Base-by-base conservation (phyloP, 1,140 invertebrate species). In the Formica exsecta region DNA sequence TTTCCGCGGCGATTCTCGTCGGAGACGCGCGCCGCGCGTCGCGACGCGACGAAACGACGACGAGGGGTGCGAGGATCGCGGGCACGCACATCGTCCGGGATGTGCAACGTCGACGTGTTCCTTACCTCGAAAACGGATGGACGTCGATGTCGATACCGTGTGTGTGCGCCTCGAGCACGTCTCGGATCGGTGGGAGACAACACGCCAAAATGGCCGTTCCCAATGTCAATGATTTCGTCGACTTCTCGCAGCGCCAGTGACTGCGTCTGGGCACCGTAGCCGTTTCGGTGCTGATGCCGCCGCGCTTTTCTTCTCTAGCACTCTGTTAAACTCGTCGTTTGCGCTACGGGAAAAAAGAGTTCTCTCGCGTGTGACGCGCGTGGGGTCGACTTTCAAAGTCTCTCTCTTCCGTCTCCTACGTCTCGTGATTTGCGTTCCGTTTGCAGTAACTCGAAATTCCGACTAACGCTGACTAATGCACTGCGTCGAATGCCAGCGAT, bases 161-260 rank as follows among this genome's bases (percentile, higher is more conserved):
- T 81, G 44, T 61, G 36, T 54, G 41, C 36, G 68, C 87, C 68
- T 83, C 57, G 81, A 91, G 91, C 89, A 91, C 92, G 32, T 32
- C 32, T 93, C 89, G 92, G 48, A 93, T 93, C 62, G 89, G 68
- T 71, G 79, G 54, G 91, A 91, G 93, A 93, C 92, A 93, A 93
- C 91, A 93, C 91, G 93, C 91, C 93, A 94, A 94, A 94, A 94
- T 94, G 94, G 94, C 94, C 92, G 94, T 91, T 87, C 68, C 91
- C 93, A 94, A 94, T 94, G 93, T 94, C 93, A 94, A 93, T 70
- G 91, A 91, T 93, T 92, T 88, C 81, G 86, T 77, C 71, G 59
- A 89, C 87, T 90, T 85, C 51, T 61, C 71, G 85, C 84, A 87
- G 71, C 77, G 76, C 85, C 64, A 86, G 70, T 51, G 41, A 84